A percentile compares a stretch with the other conserved stretches of the same genome.
Evolutionary conservation across 2,797 vertebrate species (phyloP).

Genomic region (Sebastiscus tertius): DNA sequence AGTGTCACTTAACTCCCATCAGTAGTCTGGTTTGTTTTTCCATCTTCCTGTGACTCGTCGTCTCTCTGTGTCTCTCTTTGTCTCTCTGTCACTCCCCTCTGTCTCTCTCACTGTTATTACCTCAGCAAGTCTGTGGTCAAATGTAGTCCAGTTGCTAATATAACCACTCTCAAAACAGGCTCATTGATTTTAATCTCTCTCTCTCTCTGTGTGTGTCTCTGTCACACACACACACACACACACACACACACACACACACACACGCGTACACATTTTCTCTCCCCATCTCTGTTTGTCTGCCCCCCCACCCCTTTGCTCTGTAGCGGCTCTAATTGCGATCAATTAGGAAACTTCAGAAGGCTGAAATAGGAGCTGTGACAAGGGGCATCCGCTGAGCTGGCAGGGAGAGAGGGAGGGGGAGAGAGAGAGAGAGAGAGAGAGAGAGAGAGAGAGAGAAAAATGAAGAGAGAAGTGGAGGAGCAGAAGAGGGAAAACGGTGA

Average conservation of each 20-base stretch:
- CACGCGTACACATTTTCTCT: conserved; percentile 35
- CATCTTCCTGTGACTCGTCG: conserved; percentile 4
- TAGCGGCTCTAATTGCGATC: conserved; percentile 83
- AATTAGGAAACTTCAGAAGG: conserved; percentile 85
- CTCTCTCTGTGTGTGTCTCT: conserved; percentile 5
- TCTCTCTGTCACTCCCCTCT: not conserved
- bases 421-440: conserved; percentile 7
- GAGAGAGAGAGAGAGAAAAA: not conserved
- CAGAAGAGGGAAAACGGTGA: conserved; percentile 15
- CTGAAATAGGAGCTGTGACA: conserved; percentile 81
- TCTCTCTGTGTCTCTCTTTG: not conserved
- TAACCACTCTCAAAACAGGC: conserved; percentile 54
- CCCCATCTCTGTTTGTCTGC: conserved; percentile 44
- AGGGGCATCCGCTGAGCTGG: conserved; percentile 79
- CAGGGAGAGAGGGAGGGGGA: conserved; percentile 35
- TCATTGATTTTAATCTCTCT: conserved; percentile 49
- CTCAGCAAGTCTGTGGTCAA: conserved; percentile 49
- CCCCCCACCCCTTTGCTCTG: conserved; percentile 41
- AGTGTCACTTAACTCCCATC: not conserved
- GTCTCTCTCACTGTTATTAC: conserved; percentile 24
- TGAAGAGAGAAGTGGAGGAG: conserved; percentile 3
- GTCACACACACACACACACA: conserved; percentile 15
- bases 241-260: not conserved
- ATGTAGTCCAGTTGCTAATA: conserved; percentile 61
- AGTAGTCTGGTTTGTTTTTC: not conserved